Evolutionary conservation across 2,888 invertebrate species (phyloP), one percentile per base, ranked within the genome.

Genomic region (Catonia carolina): DNA sequence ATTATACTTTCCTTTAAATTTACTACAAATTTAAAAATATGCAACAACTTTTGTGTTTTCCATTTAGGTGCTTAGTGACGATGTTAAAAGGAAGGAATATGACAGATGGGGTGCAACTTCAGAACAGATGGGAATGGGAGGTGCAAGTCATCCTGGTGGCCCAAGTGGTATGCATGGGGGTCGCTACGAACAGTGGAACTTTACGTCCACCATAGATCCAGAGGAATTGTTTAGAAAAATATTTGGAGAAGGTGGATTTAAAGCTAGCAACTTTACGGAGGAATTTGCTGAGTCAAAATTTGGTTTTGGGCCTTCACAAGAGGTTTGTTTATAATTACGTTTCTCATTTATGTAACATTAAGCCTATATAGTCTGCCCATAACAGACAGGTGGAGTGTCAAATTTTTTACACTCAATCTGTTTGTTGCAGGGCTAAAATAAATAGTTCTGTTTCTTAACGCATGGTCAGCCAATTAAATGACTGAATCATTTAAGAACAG

Each of bases 171-270:
- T 63, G n/a, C 62, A 62, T 31, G 65, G 64, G 18, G 83, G 83
- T 5, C 87, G 85, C 67, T 77, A 79, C 41, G 84, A 86, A 66
- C 82, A 79, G 64, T 94, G 91, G 90, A 83, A 88, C 66, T 95
- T 90, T 70, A 86, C 87, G 62, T 88, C 91, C 0, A 84, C 84
- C 7, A 84, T 97, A 64, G 94, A 98, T 73, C 96, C 98, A 0
- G 97, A 99, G 69, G 97, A 99, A 72, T 73, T 99, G 36, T 98
- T 98, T 74, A 80, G 96, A 53, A 93, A 90, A 74, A 97, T 98
- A 68, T 98, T 98, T 72, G 90, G 89, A n/a, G 86, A 89, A 65
- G 84, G 82, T 23, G 85, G 84, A 31, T 89, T 89, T 68, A 77
- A 77, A 63, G 67, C 70, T 6, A 69, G 71, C 54, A 55, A 62